Base-by-base conservation (phyloP, 2,113 vertebrate genomes). In the Heptranchias perlo region DNA sequence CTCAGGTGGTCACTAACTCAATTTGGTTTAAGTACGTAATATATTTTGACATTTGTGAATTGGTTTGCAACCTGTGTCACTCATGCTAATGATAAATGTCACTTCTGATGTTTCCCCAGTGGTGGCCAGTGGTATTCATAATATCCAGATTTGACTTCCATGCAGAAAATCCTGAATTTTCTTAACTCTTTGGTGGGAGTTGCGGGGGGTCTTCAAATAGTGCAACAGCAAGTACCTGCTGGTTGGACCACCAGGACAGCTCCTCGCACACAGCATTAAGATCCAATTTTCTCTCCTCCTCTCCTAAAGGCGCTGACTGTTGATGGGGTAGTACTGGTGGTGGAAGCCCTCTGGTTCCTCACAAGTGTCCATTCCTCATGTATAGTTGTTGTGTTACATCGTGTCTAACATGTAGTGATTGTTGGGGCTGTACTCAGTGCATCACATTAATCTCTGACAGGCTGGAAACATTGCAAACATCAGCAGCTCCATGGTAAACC, bases 391-490 rank as follows among this genome's bases (percentile, higher is more conserved):
- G 39, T 23, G 16, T 93, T 93, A n/a, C 35, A 47, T n/a, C n/a
- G n/a, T n/a, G n/a, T n/a, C n/a, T n/a, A n/a, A n/a, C 21, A 39
- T 3, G 7, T 23, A 16, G 13, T 61, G 21, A 92, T n/a, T 92
- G 49, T 52, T 54, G 86, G 28, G 25, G 28, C 10, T 89, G 89
- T 93, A 93, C 89, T 62, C 58, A 23, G 58, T 93, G 89, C 35
- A 1, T 62, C 44, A 21, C 89, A 1, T 93, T 58, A 96, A 35
- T 82, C 62, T 49, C 93, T 96, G 61, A 62, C 96, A 98, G 98
- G 98, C 98, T 21, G 98, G 97, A 64, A 98, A 98, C 96, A 98
- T 98, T 64, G 98, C 98, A 86, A 98, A 97, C 96, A 97, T 98
- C 97, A 98, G 97, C 96, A 97, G 98, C 97, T 97, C 97, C 84